A percentile compares a stretch with the other conserved stretches of the same genome.
Conservation (phyloP, 2,888 invertebrate species). For the Eurytoma californica region DNA sequence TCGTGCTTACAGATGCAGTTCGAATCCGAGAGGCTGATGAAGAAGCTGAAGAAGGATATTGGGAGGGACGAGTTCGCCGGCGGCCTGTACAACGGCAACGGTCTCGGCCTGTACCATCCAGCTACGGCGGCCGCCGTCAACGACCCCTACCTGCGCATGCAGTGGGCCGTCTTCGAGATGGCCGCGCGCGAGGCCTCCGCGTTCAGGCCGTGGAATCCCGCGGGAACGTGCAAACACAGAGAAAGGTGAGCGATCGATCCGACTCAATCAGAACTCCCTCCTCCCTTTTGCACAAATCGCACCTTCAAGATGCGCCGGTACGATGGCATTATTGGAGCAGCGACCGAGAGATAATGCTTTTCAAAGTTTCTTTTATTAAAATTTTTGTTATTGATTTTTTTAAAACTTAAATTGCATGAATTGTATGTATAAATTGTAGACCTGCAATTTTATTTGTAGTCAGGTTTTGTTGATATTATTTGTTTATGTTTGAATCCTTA, state of each 20-base stretch:
- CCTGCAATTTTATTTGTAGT: too few relatives aligned
- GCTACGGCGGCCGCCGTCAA: conserved; percentile 63
- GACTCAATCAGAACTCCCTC: too few relatives aligned
- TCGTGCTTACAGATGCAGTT: conserved; percentile 66
- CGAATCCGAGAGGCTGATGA: conserved; percentile 69
- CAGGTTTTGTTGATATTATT: too few relatives aligned
- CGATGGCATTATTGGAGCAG: too few relatives aligned
- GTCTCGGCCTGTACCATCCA: conserved; percentile 71
- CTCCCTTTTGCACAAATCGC: too few relatives aligned
- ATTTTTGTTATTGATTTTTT: too few relatives aligned
- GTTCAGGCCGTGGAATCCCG: conserved; percentile 74
- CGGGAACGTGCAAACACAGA: conserved; percentile 72
- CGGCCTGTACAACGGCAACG: conserved; percentile 68
- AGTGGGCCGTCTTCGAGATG: conserved; percentile 73
- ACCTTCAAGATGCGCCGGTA: too few relatives aligned
- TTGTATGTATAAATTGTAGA: too few relatives aligned
- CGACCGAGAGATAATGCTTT: too few relatives aligned
- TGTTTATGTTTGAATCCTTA: too few relatives aligned
- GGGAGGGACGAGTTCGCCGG: conserved; percentile 69
- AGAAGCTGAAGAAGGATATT: conserved; percentile 71
- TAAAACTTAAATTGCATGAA: too few relatives aligned
- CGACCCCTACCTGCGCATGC: conserved; percentile 72
- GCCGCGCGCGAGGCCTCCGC: conserved; percentile 73
- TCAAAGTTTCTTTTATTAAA: too few relatives aligned
- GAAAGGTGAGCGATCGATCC: conserved; percentile 68